Percentiles rank a stretch among this genome's conserved stretches.
These are phyloP conservation scores for Oncorhynchus tshawytscha DNA, from an alignment of 2,113 vertebrate species.

Conservation along the genomic window DNA sequence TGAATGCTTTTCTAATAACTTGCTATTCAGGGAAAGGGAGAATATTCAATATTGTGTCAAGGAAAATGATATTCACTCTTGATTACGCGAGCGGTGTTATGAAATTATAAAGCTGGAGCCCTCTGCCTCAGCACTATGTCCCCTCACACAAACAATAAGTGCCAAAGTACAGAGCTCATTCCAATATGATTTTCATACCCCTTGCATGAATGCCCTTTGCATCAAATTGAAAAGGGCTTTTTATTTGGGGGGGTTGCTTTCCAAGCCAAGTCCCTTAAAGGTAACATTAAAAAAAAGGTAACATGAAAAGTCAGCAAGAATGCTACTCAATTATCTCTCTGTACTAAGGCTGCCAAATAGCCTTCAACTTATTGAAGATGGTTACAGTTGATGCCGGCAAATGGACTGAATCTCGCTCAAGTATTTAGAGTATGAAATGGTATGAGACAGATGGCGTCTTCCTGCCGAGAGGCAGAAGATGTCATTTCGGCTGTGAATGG, in stretches of 20 bases:
- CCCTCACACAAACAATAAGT: constrained; percentile 41
- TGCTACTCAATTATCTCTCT: constrained; percentile 61
- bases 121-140: background rate
- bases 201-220: constrained; percentile 52
- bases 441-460: constrained; percentile 14
- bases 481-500: constrained; percentile 33
- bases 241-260: constrained; percentile 29
- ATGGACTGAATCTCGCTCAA: constrained; percentile 51
- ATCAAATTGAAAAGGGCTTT: constrained; percentile 18
- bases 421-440: constrained; percentile 18
- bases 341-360: constrained; percentile 48
- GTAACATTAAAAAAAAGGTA: background rate
- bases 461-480: constrained; percentile 17
- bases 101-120: constrained; percentile 7
- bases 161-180: constrained; percentile 4
- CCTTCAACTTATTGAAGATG: constrained; percentile 61
- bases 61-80: background rate
- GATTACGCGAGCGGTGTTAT: background rate
- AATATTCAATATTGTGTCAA: constrained; percentile 6
- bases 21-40: background rate
- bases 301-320: constrained; percentile 58
- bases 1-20: background rate
- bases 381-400: constrained; percentile 58
- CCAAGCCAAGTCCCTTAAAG: constrained; percentile 35
- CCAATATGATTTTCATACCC: constrained; percentile 37